A percentile compares a stretch with the other conserved stretches of the same genome.
These are phyloP conservation scores for Synergus itoensis DNA, from an alignment of 2,888 invertebrate genomes.

Conservation along the genomic window DNA sequence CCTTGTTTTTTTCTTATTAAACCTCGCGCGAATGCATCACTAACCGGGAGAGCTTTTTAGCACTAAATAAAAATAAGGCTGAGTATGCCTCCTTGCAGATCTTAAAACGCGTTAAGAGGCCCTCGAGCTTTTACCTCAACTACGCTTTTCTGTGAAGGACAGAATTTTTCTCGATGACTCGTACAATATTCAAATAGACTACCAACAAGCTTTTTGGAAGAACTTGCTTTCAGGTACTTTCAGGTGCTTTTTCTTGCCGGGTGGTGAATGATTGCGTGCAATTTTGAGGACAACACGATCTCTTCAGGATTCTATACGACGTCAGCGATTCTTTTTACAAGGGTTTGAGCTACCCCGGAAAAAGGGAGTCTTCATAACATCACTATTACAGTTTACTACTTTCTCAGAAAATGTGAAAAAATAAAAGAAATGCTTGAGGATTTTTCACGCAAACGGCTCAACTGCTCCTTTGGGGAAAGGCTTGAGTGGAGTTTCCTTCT, in stretches of 20 bases:
- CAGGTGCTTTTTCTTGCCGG: conserved; percentile 8
- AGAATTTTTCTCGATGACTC: conserved; percentile 56
- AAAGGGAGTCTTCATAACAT: conserved; percentile 47
- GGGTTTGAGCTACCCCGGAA: conserved; percentile 44
- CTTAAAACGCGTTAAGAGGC: neutral
- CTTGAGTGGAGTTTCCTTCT: conserved; percentile 20
- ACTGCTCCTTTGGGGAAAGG: conserved; percentile 20
- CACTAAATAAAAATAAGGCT: neutral
- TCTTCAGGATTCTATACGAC: conserved; percentile 48
- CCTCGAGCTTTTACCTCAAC: conserved; percentile 1
- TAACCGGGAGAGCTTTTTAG: too few relatives aligned
- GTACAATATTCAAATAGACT: conserved; percentile 58
- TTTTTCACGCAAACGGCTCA: conserved; percentile 17
- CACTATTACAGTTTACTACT: conserved; percentile 52
- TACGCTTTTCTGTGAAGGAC: conserved; percentile 32
- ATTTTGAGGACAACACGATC: conserved; percentile 54
- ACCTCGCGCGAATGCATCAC: too few relatives aligned
- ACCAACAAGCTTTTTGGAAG: conserved; percentile 56
- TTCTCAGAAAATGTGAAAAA: conserved; percentile 42
- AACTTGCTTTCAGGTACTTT: conserved; percentile 47
- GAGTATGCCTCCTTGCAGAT: neutral
- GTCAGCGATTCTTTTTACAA: conserved; percentile 59
- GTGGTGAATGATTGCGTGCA: conserved; percentile 57
- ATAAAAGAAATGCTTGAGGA: conserved; percentile 29
- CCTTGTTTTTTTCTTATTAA: too few relatives aligned